Evolutionary conservation across 1,140 invertebrate species (phyloP).

Genomic region (Ruditapes philippinarum): DNA sequence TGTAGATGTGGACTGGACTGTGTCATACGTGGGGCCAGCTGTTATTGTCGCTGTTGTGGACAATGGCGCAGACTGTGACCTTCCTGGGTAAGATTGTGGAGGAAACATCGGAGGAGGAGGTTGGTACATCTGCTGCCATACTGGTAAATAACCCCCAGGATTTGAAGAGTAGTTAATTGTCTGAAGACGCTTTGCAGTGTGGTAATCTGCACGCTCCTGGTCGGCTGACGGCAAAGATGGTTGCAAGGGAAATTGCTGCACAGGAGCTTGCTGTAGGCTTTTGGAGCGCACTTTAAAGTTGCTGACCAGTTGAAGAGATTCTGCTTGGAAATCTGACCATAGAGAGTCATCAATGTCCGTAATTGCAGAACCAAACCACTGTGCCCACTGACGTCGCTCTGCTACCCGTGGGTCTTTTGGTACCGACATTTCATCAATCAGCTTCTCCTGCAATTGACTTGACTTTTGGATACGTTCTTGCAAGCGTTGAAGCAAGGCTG

Average conservation of each 20-base stretch:
- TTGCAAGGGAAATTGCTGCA: background rate
- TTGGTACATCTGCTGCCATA: conserved; percentile 59
- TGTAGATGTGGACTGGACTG: conserved; percentile 22
- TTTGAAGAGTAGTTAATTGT: conserved; percentile 58
- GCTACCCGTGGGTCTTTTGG: conserved; percentile 50
- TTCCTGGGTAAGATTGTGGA: conserved; percentile 32
- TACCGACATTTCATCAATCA: conserved; percentile 42
- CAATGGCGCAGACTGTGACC: conserved; percentile 57
- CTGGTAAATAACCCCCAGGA: conserved; percentile 60
- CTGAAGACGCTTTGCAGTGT: conserved; percentile 55
- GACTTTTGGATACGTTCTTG: conserved; percentile 60
- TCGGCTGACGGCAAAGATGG: background rate
- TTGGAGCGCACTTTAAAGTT: conserved; percentile 55
- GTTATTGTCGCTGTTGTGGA: conserved; percentile 52
- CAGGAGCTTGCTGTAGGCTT: conserved; percentile 45
- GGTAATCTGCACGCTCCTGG: conserved; percentile 62
- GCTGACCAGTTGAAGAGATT: conserved; percentile 62
- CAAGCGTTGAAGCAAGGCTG: conserved; percentile 52
- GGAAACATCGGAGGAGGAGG: conserved; percentile 58
- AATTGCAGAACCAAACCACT: conserved; percentile 67
- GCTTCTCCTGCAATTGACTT: conserved; percentile 60
- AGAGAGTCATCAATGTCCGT: conserved; percentile 48
- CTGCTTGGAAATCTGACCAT: too few relatives aligned
- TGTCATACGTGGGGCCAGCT: conserved; percentile 35
- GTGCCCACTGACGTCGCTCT: conserved; percentile 65